Conservation (phyloP, 2,888 invertebrate species). For the Torymus texanus region DNA sequence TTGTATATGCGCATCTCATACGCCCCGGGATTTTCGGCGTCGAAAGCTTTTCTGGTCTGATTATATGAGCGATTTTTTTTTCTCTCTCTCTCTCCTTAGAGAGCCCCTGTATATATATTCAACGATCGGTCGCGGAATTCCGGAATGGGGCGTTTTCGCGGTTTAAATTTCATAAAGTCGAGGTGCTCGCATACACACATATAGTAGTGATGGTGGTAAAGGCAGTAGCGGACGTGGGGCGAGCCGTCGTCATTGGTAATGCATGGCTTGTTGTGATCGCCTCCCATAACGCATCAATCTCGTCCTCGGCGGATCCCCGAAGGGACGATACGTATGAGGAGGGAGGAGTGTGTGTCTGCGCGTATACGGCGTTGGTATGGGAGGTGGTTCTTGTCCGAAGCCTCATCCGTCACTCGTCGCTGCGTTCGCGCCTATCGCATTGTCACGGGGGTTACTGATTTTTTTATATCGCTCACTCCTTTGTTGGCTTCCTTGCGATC, state of each 20-base stretch:
- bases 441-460: slow-evolving; percentile 15
- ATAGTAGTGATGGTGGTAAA: too few relatives aligned
- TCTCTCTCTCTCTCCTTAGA: too few relatives aligned
- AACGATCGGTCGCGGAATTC: background rate
- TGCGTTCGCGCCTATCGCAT: slow-evolving; percentile 11
- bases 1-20: background rate
- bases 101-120: too few relatives aligned
- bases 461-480: background rate
- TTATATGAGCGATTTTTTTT: too few relatives aligned
- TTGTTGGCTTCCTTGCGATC: background rate
- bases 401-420: slow-evolving; percentile 65
- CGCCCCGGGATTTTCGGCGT: slow-evolving; percentile 17
- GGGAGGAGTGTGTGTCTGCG: too few relatives aligned
- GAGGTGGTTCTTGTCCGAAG: slow-evolving; percentile 56
- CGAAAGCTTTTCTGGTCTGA: background rate
- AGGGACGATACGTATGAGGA: background rate
- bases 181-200: background rate
- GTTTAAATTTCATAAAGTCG: slow-evolving; percentile 62
- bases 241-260: slow-evolving; percentile 64
- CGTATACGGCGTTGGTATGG: slow-evolving; percentile 19
- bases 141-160: slow-evolving; percentile 22
- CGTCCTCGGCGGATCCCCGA: slow-evolving; percentile 29
- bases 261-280: slow-evolving; percentile 68
- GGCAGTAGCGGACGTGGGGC: too few relatives aligned
- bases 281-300: slow-evolving; percentile 70